These are phyloP conservation scores for Lochmaea capreae DNA, from an alignment of 2,888 invertebrate genomes.

Conservation along the genomic window DNA sequence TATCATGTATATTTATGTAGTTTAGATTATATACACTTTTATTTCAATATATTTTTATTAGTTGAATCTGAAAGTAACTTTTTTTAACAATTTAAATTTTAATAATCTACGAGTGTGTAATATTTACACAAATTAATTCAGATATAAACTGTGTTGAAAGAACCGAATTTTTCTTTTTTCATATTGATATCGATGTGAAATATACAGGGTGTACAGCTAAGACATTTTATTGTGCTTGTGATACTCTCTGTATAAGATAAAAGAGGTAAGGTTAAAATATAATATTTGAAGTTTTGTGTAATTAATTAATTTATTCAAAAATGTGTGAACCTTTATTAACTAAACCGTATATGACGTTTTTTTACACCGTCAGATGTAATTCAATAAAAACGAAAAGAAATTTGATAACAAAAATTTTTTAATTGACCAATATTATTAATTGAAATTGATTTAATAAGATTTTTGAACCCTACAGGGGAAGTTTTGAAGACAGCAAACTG, in stretches of 20 bases:
- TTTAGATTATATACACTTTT: slow-evolving; percentile 29
- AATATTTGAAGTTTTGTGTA: not conserved
- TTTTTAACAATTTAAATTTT: slow-evolving; percentile 20
- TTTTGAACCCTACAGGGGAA: no score
- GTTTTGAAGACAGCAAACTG: no score
- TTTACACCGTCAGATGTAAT: no score
- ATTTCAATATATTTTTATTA: slow-evolving; percentile 36
- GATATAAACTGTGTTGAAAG: not conserved
- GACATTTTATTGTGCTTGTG: no score
- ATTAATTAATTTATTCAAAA: no score
- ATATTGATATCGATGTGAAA: slow-evolving; percentile 3
- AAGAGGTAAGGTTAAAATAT: not conserved
- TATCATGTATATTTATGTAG: slow-evolving; percentile 31
- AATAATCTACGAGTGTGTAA: slow-evolving; percentile 36
- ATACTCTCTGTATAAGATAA: not conserved
- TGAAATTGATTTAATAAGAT: no score
- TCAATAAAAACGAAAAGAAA: no score
- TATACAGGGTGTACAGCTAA: not conserved
- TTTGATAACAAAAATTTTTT: no score
- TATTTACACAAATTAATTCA: slow-evolving; percentile 37
- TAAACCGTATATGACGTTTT: no score
- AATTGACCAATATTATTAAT: no score
- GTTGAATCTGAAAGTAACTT: slow-evolving; percentile 33
- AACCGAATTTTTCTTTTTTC: no score
- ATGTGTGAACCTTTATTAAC: no score